These are phyloP conservation scores for Tigriopus japonicus DNA, from an alignment of 1,140 invertebrate genomes.

Conservation along the genomic window DNA sequence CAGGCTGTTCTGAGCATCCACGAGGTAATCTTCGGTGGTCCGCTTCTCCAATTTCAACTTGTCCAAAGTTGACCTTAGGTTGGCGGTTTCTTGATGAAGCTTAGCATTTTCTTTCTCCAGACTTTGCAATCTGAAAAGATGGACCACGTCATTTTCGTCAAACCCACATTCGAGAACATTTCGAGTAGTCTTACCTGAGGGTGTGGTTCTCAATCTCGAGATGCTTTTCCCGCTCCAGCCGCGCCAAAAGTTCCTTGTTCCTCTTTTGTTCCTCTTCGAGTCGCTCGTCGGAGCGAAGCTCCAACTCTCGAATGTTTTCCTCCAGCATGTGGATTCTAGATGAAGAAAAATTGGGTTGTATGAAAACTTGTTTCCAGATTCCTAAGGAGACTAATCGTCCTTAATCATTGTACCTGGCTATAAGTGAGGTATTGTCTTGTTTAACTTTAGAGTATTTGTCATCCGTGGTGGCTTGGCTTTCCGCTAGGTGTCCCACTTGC, in stretches of 20 bases:
- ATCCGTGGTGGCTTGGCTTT: slow-evolving; percentile 60
- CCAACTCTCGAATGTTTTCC: slow-evolving; percentile 74
- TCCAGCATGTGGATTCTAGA: slow-evolving; percentile 66
- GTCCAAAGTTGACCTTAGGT: slow-evolving; percentile 35
- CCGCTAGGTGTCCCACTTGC: slow-evolving; percentile 63
- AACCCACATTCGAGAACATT: no score
- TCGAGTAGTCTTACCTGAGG: slow-evolving; percentile 33
- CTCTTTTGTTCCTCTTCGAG: slow-evolving; percentile 63
- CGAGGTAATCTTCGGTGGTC: slow-evolving; percentile 30
- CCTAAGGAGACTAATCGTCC: no score
- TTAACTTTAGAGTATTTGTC: slow-evolving; percentile 66
- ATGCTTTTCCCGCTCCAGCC: slow-evolving; percentile 65
- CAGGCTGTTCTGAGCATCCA: slow-evolving; percentile 35
- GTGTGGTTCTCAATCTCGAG: slow-evolving; percentile 64
- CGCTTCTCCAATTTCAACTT: slow-evolving; percentile 33
- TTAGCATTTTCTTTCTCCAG: slow-evolving; percentile 54
- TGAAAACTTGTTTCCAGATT: no score
- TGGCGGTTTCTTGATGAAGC: slow-evolving; percentile 49
- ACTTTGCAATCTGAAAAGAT: slow-evolving; percentile 39
- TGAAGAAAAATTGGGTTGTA: slow-evolving; percentile 9
- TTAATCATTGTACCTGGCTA: slow-evolving; percentile 35
- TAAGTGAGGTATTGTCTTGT: slow-evolving; percentile 71
- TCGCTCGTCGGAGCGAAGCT: slow-evolving; percentile 46
- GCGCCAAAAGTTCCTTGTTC: slow-evolving; percentile 51
- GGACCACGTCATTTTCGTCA: neutral